Evolutionary conservation across 1,140 invertebrate genomes (phyloP), one percentile per base, ranked within the genome.

Genomic region (Dreissena rostriformis): DNA sequence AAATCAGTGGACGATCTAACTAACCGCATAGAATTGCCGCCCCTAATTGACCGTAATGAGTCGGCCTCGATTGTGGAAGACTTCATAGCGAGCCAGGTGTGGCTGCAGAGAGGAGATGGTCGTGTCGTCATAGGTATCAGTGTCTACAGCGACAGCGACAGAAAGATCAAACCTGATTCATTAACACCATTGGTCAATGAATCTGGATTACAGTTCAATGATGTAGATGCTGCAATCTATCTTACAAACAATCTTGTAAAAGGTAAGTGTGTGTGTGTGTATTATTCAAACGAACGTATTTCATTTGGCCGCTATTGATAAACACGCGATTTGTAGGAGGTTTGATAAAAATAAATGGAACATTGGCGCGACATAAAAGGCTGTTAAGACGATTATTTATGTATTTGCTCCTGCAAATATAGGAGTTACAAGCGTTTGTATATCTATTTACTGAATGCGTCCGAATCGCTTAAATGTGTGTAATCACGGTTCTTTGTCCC

Each of bases 171-270:
- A 14, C 49, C 53, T n/a, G 77, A 53, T 52, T 19, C 22, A 12
- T 15, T 80, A 49, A 61, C 10, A 26, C 26, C 49, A 51, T 53
- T 80, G 5, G 28, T 0, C 15, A 22, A 29, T 1, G 17, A 66
- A 5, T 51, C 10, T 52, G 67, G 57, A 11, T 28, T 80, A 49
- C 12, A 0, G 7, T n/a, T 70, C 19, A 28, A 14, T 17, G 52
- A 61, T 53, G 57, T 52, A 17, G 51, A 80, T 52, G 65, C 67
- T 17, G 77, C 77, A 26, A 80, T 80, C 24, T 80, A 80, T 53
- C 52, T 80, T 7, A 55, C 77, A 57, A n/a, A 57, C 12, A 28
- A 67, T 4, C 12, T 80, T 12, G n/a, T 53, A 0, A 17, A 80
- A 70, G 77, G 77, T 80, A 70, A 22, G 14, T 14, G 39, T 39